Conservation (phyloP, 2,113 vertebrate genomes). For the Sula dactylatra region DNA sequence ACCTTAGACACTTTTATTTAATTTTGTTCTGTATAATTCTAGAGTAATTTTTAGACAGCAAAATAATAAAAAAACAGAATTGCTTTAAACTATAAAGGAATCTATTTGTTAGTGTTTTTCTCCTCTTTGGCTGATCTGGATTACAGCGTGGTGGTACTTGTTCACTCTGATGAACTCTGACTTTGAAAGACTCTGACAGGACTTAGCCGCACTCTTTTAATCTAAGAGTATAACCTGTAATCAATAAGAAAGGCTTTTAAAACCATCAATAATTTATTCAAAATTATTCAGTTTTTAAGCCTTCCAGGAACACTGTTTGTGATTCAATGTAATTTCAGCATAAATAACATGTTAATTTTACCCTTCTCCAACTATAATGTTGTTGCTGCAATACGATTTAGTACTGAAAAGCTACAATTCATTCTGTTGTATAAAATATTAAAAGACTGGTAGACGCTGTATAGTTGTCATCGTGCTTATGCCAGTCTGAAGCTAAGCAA, state of each 20-base stretch:
- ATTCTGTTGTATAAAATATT: not conserved
- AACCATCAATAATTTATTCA: slow-evolving; percentile 65
- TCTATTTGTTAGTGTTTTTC: not conserved
- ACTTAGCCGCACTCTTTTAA: slow-evolving; percentile 55
- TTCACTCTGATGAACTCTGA: slow-evolving; percentile 30
- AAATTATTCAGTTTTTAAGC: slow-evolving; percentile 30
- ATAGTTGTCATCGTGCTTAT: not conserved
- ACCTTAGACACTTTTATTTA: rapidly evolving
- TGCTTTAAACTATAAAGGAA: not conserved
- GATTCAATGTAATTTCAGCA: not conserved
- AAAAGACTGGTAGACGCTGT: not conserved
- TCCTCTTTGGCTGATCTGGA: not conserved
- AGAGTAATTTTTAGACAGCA: not conserved
- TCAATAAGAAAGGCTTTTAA: slow-evolving; percentile 60
- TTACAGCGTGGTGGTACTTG: not conserved
- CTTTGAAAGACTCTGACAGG: slow-evolving; percentile 49
- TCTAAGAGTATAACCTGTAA: slow-evolving; percentile 47
- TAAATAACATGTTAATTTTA: slow-evolving; percentile 41
- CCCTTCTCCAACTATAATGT: not conserved
- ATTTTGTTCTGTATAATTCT: not conserved
- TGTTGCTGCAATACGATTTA: slow-evolving; percentile 9
- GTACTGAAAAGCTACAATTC: slow-evolving; percentile 32
- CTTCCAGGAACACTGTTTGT: slow-evolving; percentile 35
- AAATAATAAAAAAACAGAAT: not conserved
- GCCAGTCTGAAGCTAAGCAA: not conserved